Conservation (phyloP, 2,113 vertebrate species). For the Eudyptes chrysolophus region DNA sequence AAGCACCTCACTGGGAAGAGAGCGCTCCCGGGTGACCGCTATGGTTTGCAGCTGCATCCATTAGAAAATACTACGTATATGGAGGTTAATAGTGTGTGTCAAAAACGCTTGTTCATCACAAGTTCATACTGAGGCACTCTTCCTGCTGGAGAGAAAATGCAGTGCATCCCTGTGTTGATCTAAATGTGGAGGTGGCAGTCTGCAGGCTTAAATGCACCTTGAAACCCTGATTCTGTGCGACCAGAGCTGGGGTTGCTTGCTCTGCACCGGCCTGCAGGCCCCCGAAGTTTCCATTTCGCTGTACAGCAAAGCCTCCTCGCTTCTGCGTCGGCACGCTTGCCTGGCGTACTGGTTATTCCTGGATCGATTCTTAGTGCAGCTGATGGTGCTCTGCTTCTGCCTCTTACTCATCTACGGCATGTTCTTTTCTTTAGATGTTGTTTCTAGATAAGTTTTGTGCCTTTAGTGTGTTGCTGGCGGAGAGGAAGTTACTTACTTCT, state of each 20-base stretch:
- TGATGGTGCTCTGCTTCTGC: background rate
- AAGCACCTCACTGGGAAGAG: background rate
- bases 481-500: conserved; percentile 66
- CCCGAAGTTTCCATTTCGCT: background rate
- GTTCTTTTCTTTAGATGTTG: background rate
- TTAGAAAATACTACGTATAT: background rate
- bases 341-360: background rate
- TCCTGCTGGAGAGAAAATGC: background rate
- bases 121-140: background rate
- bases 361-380: background rate
- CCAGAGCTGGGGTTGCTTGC: background rate
- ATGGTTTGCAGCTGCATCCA: background rate
- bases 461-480: background rate
- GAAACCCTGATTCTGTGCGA: background rate
- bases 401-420: background rate
- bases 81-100: background rate
- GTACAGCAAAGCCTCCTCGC: background rate
- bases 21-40: background rate
- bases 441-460: conserved; percentile 8
- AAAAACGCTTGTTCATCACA: background rate
- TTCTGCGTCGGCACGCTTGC: background rate
- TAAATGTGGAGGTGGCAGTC: background rate
- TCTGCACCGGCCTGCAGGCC: background rate
- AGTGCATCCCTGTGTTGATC: background rate
- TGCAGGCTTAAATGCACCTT: background rate